phyloP scores from a whole-genome alignment of 2,797 vertebrate species.

The Sebastes ruberrimus region DNA sequence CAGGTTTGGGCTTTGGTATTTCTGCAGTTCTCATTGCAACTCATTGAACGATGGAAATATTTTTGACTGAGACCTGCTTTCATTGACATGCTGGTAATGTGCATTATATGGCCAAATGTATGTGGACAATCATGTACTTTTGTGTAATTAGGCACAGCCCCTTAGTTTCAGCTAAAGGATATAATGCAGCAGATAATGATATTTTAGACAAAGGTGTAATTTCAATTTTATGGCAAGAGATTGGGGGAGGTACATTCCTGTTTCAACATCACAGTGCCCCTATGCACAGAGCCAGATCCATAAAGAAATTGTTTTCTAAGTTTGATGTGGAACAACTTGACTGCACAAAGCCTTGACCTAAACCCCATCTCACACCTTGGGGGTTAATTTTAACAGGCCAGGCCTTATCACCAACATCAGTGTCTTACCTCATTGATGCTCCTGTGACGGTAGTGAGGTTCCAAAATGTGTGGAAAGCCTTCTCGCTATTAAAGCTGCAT shows the following conservation, averaged over 20 bases:
- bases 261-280: background rate
- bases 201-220: background rate
- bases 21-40: background rate
- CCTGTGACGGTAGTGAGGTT: background rate
- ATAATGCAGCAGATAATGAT: background rate
- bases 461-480: background rate
- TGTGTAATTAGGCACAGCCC: background rate
- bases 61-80: background rate
- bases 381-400: background rate
- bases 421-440: background rate
- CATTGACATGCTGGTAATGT: background rate
- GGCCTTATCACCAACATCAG: background rate
- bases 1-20: background rate
- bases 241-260: background rate
- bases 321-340: background rate
- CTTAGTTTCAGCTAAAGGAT: background rate
- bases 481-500: background rate
- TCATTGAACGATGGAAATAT: background rate
- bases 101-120: no score
- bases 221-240: background rate
- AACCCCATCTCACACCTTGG: background rate
- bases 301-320: background rate
- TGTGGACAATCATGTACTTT: background rate
- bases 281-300: background rate
- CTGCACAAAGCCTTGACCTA: background rate